Evolutionary conservation across 2,113 vertebrate species (phyloP).

Genomic region (Vombatus ursinus): DNA sequence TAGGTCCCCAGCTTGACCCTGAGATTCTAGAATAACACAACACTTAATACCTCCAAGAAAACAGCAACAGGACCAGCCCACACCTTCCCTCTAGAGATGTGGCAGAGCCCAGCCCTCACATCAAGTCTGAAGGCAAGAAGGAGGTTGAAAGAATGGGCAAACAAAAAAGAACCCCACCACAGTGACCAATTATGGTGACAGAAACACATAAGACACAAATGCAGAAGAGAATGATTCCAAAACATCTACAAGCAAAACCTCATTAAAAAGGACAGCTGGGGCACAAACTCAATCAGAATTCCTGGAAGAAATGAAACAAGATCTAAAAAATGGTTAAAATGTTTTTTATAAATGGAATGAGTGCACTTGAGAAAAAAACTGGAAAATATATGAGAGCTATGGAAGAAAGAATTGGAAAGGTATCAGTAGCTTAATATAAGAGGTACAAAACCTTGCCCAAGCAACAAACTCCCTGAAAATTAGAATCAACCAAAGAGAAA

Average conservation of each 20-base stretch:
- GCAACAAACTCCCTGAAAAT: background rate
- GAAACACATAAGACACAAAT: background rate
- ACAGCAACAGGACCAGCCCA: background rate
- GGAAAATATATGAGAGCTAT: background rate
- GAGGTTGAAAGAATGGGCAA: background rate
- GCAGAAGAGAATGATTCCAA: background rate
- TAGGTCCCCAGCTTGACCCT: background rate
- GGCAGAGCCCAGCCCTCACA: no score
- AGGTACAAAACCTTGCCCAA: background rate
- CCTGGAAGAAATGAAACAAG: background rate
- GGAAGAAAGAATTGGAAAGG: background rate
- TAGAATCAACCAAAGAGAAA: background rate
- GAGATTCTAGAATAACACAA: background rate
- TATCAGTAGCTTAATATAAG: background rate
- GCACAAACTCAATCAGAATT: background rate
- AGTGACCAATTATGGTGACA: background rate
- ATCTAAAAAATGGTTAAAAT: background rate
- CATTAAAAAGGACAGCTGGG: background rate
- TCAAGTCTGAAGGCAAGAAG: background rate
- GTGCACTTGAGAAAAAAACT: background rate
- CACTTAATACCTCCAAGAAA: background rate
- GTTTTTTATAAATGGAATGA: background rate
- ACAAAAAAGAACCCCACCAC: no score
- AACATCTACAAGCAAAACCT: background rate
- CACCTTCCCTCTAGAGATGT: background rate